Base-by-base conservation (phyloP, 2,113 vertebrate species). In the Misgurnus mizolepis region DNA sequence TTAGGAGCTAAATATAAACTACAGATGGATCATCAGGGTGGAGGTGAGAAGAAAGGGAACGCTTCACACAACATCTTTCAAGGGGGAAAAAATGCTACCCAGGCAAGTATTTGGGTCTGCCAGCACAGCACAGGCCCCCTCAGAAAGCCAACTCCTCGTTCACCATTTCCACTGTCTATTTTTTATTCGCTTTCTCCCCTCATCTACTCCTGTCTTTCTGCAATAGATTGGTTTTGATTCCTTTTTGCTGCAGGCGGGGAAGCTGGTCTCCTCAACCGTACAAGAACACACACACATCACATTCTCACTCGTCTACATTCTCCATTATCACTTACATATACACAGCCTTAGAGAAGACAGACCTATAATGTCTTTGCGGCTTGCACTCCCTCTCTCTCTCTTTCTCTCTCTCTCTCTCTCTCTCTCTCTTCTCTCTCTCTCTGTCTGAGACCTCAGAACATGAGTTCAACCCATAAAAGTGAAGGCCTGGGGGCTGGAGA, bases 181-280 rank as follows among this genome's bases (percentile, higher is more conserved):
- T 49, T 66, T 53, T 18, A 70, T 40, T 56, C 12, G 67, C 39
- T 68, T 43, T 49, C 66, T 67, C 67, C 72, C 64, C 18, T 39
- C 50, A 68, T 82, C 70, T 79, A 53, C 74, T 15, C 68, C 80
- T 79, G 76, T 79, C 71, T 75, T 65, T 71, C 72, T 65, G 71
- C 71, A 80, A 81, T 87, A 85, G 80, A 82, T 80, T 61, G 83
- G 75, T 82, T 56, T 75, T 82, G 72, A 73, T 76, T 81, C 76
- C 41, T 69, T 78, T 81, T 72, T 7, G 39, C 76, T 80, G 64
- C 61, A 65, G 74, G 81, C 61, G 27, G 41, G 56, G 40, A 18
- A 81, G 34, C 71, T 60, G 67, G 40, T 78, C 74, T 82, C 74
- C 45, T 78, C 62, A 73, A 43, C 64, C 27, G 18, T 68, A 8